A percentile compares a stretch with the other conserved stretches of the same genome.
Evolutionary conservation across 2,113 vertebrate genomes (phyloP).

Genomic region (Oryzias javanicus): DNA sequence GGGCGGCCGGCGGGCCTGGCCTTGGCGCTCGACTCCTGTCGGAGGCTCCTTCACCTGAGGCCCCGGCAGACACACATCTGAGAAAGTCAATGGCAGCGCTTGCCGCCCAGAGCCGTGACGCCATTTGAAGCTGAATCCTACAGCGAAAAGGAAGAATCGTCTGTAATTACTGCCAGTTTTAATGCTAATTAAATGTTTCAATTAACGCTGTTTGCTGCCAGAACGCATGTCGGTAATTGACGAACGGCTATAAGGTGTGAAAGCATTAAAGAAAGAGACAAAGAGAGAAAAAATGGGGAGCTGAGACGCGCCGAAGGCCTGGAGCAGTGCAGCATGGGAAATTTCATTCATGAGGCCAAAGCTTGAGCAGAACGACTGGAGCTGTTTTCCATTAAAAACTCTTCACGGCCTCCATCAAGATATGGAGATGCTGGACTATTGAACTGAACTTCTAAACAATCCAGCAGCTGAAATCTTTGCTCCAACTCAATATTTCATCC

Average conservation of each 20-base stretch:
- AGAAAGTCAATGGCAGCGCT: constrained; percentile 52
- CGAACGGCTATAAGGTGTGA: constrained; percentile 68
- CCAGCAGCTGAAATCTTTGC: too few species aligned
- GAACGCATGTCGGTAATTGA: constrained; percentile 79
- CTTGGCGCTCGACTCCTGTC: constrained; percentile 86
- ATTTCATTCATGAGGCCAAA: constrained; percentile 74
- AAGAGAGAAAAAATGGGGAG: constrained; percentile 52
- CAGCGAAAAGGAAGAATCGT: constrained; percentile 77
- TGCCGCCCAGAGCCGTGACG: constrained; percentile 77
- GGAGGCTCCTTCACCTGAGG: constrained; percentile 87
- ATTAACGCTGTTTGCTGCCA: constrained; percentile 83
- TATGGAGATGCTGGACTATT: constrained; percentile 38
- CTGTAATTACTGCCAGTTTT: constrained; percentile 91
- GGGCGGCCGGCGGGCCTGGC: constrained; percentile 84
- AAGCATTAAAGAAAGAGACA: constrained; percentile 67
- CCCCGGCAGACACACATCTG: constrained; percentile 66
- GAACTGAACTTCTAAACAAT: constrained; percentile 13
- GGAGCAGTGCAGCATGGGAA: constrained; percentile 70
- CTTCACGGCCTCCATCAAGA: constrained; percentile 57
- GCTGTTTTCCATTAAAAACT: constrained; percentile 70
- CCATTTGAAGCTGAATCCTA: constrained; percentile 75
- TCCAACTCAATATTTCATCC: too few species aligned
- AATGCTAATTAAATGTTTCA: constrained; percentile 88
- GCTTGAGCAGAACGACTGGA: constrained; percentile 64
- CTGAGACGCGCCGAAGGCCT: constrained; percentile 63